Evolutionary conservation across 2,888 invertebrate species (phyloP).

Genomic region (Busseola fusca): DNA sequence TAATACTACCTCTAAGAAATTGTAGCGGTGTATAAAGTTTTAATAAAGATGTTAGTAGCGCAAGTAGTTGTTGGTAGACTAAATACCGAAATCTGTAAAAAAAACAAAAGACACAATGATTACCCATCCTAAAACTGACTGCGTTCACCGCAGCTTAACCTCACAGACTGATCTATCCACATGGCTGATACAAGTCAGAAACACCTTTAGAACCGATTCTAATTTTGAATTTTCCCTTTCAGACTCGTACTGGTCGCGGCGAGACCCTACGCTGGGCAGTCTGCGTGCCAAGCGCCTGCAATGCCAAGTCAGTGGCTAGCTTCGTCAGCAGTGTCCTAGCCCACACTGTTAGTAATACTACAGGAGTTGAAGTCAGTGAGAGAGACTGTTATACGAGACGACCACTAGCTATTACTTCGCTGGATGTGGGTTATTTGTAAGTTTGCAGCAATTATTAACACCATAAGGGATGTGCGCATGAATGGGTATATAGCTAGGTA

Average conservation of each 20-base stretch:
- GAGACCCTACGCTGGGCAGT: slow-evolving; percentile 90
- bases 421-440: slow-evolving; percentile 83
- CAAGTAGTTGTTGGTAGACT: neutral
- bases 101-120: neutral
- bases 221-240: slow-evolving; percentile 42
- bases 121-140: neutral
- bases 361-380: slow-evolving; percentile 81
- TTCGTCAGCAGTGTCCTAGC: slow-evolving; percentile 84
- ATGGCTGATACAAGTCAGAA: neutral
- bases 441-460: slow-evolving; percentile 38
- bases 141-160: neutral
- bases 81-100: neutral
- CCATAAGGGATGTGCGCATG: neutral
- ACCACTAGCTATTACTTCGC: slow-evolving; percentile 76
- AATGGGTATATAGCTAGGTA: neutral
- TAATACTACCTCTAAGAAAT: no score
- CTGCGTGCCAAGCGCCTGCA: slow-evolving; percentile 90
- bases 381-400: slow-evolving; percentile 85
- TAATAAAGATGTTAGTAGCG: neutral
- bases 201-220: neutral
- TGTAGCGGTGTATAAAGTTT: neutral
- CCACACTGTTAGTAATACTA: slow-evolving; percentile 82
- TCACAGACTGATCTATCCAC: neutral
- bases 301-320: slow-evolving; percentile 84
- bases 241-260: slow-evolving; percentile 83